Conservation (phyloP, 2,888 invertebrate genomes). For the Halictus ligatus region DNA sequence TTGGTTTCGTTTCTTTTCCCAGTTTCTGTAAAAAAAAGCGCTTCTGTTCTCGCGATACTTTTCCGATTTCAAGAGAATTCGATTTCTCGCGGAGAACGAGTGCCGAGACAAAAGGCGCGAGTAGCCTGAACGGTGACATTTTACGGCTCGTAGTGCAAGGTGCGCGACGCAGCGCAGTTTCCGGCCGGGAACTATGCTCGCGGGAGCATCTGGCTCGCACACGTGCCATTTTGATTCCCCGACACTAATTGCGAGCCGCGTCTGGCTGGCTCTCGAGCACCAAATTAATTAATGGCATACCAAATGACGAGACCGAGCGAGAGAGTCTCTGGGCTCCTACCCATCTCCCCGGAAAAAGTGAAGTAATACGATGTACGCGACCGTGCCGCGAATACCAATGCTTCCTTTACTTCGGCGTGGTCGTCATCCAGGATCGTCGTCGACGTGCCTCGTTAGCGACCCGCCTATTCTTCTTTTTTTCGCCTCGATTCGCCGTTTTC, state of each 20-base stretch:
- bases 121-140: too few relatives aligned
- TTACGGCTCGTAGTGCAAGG: neutral
- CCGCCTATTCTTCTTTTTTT: neutral
- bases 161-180: neutral
- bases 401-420: conserved; percentile 13
- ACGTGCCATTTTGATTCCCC: conserved; percentile 40
- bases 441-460: conserved; percentile 34
- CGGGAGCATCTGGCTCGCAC: conserved; percentile 18
- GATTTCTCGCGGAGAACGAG: neutral
- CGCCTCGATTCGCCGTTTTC: neutral
- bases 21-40: neutral
- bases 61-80: neutral
- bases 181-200: conserved; percentile 25
- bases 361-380: conserved; percentile 39
- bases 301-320: conserved; percentile 53
- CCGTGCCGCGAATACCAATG: conserved; percentile 60
- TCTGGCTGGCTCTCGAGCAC: conserved; percentile 49
- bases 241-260: conserved; percentile 57
- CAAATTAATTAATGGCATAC: conserved; percentile 66
- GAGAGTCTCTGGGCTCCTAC: conserved; percentile 3
- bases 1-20: neutral
- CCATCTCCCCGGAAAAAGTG: conserved; percentile 26
- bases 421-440: conserved; percentile 2
- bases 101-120: too few relatives aligned
- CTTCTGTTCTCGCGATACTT: neutral